Evolutionary conservation across 1,140 invertebrate species (phyloP), one percentile per base, ranked within the genome.

Genomic region (Trissolcus basalis): DNA sequence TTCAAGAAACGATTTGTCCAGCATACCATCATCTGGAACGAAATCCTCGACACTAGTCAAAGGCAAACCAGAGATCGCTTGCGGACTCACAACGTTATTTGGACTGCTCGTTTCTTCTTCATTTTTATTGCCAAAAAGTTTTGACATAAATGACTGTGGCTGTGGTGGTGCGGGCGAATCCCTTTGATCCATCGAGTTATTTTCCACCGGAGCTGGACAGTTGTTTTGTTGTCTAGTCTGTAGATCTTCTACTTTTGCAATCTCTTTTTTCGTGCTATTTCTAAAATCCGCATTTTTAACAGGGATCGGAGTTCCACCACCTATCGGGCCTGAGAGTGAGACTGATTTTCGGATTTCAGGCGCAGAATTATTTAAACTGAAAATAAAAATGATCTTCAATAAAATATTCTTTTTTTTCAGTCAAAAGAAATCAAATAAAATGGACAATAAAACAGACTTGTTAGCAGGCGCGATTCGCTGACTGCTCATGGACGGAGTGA

Each of bases 1-100:
- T 75, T 96, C 95, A 32, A 97, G 89, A 85, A 97, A 97, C 14
- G 92, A 93, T 81, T 91, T 92, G 83, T 96, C 95, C 9, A 96
- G 83, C 33, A 91, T 90, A 9, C 93, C 93, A 44, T 92, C 93
- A 82, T 95, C 94, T 9, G 93, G 94, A 45, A 96, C 92, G 89
- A 97, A 97, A 82, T 97, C 95, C 72, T 97, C 95, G 13, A 97
- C 92, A 67, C 91, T 93, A 8, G 90, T 91, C 70, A 89, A 71
- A 1, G 85, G 81, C 32, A 49, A 32, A 51, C 56, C 82, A 4
- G 76, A 67, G 53, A 58, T 70, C 0, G 71, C n/a, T n/a, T n/a
- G n/a, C n/a, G n/a, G n/a, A n/a, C n/a, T 68, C 10, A 76, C 48
- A 65, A 35, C 48, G 12, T 80, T 76, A 1, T 56, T n/a, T 19